A percentile compares a stretch with the other conserved stretches of the same genome.
phyloP scores from a whole-genome alignment of 2,113 vertebrate genomes.

The Pleuronectes platessa region DNA sequence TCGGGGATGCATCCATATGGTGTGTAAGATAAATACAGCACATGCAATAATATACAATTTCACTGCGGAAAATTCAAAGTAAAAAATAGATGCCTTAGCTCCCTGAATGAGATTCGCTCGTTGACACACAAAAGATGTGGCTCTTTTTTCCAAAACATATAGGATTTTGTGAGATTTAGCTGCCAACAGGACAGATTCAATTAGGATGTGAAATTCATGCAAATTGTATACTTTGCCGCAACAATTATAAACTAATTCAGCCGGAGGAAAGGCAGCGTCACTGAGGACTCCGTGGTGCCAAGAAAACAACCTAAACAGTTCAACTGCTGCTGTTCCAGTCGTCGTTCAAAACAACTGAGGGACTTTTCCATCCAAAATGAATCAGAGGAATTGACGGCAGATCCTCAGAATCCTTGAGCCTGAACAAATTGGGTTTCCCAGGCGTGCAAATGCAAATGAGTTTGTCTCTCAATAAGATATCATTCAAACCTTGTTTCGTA shows the following conservation, averaged over 20 bases:
- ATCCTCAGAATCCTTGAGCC: slow-evolving; percentile 14
- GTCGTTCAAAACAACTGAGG: slow-evolving; percentile 3
- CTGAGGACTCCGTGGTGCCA: slow-evolving; percentile 12
- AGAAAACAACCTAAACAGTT: slow-evolving; percentile 19
- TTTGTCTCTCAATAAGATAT: neutral
- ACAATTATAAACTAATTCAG: slow-evolving; percentile 12
- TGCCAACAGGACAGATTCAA: slow-evolving; percentile 16
- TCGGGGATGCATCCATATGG: neutral
- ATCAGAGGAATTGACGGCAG: slow-evolving; percentile 7
- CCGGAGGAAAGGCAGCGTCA: slow-evolving; percentile 17
- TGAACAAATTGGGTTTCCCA: slow-evolving; percentile 18
- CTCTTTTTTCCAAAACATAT: slow-evolving; percentile 21
- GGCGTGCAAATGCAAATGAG: slow-evolving; percentile 2
- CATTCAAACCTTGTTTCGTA: neutral
- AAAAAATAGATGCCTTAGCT: neutral
- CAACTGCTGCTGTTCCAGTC: neutral
- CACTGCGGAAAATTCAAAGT: neutral
- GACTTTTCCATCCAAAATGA: slow-evolving; percentile 18
- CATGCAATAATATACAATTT: neutral
- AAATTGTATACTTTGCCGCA: slow-evolving; percentile 15
- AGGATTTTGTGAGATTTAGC: slow-evolving; percentile 6
- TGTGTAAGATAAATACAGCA: slow-evolving; percentile 1
- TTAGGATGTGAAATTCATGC: slow-evolving; percentile 17
- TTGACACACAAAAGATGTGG: slow-evolving; percentile 25
- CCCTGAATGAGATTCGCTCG: neutral